A percentile compares a stretch with the other conserved stretches of the same genome.
phyloP scores from a whole-genome alignment of 2,113 vertebrate species.

The Dipodomys stephensi region DNA sequence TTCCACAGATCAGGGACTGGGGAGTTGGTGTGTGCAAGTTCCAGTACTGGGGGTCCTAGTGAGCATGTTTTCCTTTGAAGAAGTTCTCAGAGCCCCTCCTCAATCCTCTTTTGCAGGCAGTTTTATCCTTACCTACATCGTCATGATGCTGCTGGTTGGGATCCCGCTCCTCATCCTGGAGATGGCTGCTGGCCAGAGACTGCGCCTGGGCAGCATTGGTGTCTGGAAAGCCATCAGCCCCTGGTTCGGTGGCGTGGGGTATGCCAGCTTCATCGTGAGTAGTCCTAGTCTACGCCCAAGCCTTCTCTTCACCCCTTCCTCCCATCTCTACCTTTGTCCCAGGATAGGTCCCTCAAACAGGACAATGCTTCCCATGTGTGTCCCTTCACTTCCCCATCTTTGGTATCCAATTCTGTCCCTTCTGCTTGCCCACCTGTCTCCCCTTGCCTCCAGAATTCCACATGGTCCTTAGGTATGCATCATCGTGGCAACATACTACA shows the following conservation, averaged over 20 bases:
- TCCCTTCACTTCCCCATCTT: too few species aligned
- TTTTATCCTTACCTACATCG: slow-evolving; percentile 42
- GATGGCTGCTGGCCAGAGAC: slow-evolving; percentile 90
- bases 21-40: neutral
- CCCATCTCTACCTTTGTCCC: neutral
- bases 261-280: slow-evolving; percentile 91
- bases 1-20: neutral
- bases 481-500: slow-evolving; percentile 92
- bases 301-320: too few species aligned
- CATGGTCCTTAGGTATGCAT: slow-evolving; percentile 87
- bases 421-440: neutral
- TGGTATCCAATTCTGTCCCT: neutral
- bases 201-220: slow-evolving; percentile 91
- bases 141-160: slow-evolving; percentile 83
- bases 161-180: slow-evolving; percentile 92
- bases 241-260: slow-evolving; percentile 90
- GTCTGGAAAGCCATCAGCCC: slow-evolving; percentile 92
- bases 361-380: too few species aligned
- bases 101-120: neutral
- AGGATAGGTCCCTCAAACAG: neutral
- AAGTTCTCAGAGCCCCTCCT: neutral
- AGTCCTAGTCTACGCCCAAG: neutral
- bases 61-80: too few species aligned
- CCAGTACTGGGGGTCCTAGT: neutral
- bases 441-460: slow-evolving; percentile 5